These are phyloP conservation scores for Luperina nickerlii DNA, from an alignment of 2,888 invertebrate species.

Conservation along the genomic window DNA sequence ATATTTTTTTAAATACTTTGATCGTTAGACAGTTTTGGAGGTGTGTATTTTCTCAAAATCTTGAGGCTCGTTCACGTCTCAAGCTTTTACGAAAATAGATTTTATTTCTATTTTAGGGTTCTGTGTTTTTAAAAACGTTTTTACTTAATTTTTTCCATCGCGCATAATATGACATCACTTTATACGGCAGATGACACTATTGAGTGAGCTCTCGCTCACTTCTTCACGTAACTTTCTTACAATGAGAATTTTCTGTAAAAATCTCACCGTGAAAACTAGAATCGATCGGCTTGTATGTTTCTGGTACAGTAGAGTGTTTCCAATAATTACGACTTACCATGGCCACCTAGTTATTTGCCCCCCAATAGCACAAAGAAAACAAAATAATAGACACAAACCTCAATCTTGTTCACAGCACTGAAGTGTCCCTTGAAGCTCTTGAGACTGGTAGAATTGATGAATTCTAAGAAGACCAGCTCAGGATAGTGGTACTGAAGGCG, in stretches of 20 bases:
- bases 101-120: too few species aligned
- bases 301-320: background rate
- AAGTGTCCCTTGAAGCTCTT: constrained; percentile 82
- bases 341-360: background rate
- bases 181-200: background rate
- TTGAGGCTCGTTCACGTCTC: too few species aligned
- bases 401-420: constrained; percentile 76
- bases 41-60: too few species aligned
- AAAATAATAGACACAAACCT: constrained; percentile 72
- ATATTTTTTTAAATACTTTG: background rate
- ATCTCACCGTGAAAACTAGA: background rate
- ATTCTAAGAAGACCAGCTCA: constrained; percentile 75
- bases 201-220: too few species aligned
- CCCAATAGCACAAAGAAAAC: background rate
- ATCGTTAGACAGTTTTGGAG: background rate
- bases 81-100: too few species aligned
- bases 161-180: too few species aligned
- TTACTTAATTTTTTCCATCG: background rate
- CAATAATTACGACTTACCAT: background rate
- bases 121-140: too few species aligned
- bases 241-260: background rate
- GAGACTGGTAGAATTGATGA: constrained; percentile 80
- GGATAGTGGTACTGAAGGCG: constrained; percentile 82
- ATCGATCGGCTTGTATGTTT: background rate
- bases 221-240: background rate